Percentiles rank a stretch among this genome's conserved stretches.
Evolutionary conservation across 2,797 vertebrate species (phyloP).

Genomic region (Eulemur rubriventer): DNA sequence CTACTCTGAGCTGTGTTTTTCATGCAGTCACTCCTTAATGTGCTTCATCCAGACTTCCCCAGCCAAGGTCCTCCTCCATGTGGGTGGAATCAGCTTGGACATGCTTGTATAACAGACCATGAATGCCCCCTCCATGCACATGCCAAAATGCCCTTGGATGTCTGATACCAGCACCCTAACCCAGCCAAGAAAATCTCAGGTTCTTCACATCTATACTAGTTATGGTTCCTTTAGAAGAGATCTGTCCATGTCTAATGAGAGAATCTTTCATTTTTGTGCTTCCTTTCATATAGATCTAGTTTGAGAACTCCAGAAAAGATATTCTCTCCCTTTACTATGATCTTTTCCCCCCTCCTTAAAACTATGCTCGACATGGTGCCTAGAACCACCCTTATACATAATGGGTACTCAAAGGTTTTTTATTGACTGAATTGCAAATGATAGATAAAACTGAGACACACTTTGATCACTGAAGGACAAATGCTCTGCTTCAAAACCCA

Average conservation of each 20-base stretch:
- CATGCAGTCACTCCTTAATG: background rate
- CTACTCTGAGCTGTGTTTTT: background rate
- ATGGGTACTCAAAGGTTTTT: background rate
- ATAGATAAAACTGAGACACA: background rate
- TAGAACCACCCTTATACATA: background rate
- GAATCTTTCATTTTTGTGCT: background rate
- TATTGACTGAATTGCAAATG: background rate
- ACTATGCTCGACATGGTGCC: background rate
- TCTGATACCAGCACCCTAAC: background rate
- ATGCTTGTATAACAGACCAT: background rate
- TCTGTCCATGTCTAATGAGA: background rate
- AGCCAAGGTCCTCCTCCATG: background rate
- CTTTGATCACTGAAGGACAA: background rate
- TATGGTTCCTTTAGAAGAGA: background rate
- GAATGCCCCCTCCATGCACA: no score
- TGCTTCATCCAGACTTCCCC: background rate
- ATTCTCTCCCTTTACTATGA: background rate
- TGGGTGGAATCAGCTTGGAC: background rate
- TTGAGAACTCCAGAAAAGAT: slow-evolving; percentile 8
- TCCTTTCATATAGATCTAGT: background rate
- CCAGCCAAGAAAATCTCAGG: background rate
- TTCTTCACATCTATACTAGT: background rate
- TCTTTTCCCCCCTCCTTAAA: background rate
- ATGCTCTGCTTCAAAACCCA: background rate
- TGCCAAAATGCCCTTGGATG: background rate